These are phyloP conservation scores for Chiloscyllium punctatum DNA, from an alignment of 2,797 vertebrate genomes.

Conservation along the genomic window DNA sequence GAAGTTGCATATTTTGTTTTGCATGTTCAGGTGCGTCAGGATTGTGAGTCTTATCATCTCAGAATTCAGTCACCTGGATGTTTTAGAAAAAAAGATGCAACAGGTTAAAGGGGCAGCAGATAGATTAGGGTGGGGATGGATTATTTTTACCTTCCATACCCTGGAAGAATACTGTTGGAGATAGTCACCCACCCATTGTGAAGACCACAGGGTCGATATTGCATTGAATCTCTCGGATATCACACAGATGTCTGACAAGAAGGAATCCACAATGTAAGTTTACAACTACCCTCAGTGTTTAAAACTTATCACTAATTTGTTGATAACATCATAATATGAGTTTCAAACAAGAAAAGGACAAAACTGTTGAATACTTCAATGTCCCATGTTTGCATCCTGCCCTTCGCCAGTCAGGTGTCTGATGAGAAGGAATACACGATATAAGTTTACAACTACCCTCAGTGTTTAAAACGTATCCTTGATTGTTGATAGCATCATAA, in stretches of 20 bases:
- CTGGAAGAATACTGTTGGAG: background rate
- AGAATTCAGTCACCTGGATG: slow-evolving; percentile 56
- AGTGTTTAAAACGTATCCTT: too few relatives aligned
- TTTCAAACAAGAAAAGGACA: background rate
- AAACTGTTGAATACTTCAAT: background rate
- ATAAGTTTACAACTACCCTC: background rate
- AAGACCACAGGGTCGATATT: background rate
- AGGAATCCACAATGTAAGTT: background rate
- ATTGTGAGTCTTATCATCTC: slow-evolving; percentile 52
- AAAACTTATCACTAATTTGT: background rate
- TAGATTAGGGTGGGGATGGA: too few relatives aligned
- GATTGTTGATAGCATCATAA: too few relatives aligned
- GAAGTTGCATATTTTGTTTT: slow-evolving; percentile 56
- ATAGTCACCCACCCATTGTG: background rate
- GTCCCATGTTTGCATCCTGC: background rate
- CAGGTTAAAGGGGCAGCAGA: background rate
- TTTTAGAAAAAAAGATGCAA: background rate
- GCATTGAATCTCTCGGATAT: background rate
- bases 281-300: background rate
- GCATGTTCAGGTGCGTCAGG: slow-evolving; percentile 54
- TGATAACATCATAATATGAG: background rate
- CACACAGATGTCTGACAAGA: background rate
- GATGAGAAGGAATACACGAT: background rate
- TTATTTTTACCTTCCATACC: too few relatives aligned
- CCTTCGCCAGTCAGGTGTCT: too few relatives aligned